Percentiles rank a stretch among this genome's conserved stretches.
phyloP scores from a whole-genome alignment of 2,113 vertebrate species.

The Crypturellus undulatus region DNA sequence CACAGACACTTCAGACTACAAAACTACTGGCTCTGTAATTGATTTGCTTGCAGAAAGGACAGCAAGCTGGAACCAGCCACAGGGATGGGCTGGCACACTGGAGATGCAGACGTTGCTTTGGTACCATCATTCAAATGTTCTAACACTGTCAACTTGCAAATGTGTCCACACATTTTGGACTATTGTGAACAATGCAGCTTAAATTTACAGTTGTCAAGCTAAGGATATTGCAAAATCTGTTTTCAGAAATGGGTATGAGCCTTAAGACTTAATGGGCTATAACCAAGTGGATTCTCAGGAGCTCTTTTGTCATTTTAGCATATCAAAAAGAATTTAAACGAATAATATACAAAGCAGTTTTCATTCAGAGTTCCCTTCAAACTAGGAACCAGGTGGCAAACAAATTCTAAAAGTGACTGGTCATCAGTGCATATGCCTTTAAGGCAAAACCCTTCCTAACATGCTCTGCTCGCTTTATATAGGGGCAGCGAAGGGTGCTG shows the following conservation, averaged over 20 bases:
- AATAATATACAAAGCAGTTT: not conserved
- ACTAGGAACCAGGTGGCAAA: not conserved
- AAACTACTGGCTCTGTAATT: not conserved
- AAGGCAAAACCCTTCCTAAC: not conserved
- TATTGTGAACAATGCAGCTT: not conserved
- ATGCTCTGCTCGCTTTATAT: not conserved
- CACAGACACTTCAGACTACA: not conserved
- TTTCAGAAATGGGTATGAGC: not conserved
- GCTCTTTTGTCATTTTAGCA: not conserved
- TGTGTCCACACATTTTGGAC: not conserved
- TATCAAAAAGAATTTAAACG: not conserved
- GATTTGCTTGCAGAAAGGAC: not conserved
- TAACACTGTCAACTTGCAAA: not conserved
- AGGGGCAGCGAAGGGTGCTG: not conserved
- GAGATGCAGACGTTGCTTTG: not conserved
- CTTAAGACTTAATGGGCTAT: not conserved
- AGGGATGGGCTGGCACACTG: not conserved
- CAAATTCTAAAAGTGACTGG: not conserved
- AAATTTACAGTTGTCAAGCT: not conserved
- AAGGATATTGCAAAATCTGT: not conserved
- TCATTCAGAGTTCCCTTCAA: not conserved
- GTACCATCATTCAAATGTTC: accelerated
- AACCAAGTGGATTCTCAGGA: not conserved
- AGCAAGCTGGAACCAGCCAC: accelerated
- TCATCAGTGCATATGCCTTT: not conserved